These are phyloP conservation scores for Cervus canadensis DNA, from an alignment of 2,113 vertebrate genomes.

Conservation along the genomic window DNA sequence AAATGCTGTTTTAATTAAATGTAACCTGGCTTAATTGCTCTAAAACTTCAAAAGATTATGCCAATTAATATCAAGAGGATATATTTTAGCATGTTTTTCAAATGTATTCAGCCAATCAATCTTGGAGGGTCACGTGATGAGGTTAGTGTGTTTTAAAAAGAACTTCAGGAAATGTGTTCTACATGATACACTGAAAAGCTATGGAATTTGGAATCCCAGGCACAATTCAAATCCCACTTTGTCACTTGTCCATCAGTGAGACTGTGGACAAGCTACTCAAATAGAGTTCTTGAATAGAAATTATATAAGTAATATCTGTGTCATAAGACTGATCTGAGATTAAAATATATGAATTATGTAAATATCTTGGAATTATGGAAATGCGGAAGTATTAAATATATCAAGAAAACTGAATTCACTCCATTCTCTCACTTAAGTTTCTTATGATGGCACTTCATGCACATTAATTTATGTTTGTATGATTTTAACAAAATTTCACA, in stretches of 20 bases:
- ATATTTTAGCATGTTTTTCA: not conserved
- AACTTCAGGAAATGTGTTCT: not conserved
- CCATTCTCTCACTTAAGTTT: not conserved
- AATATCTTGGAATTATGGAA: not conserved
- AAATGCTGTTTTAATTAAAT: not conserved
- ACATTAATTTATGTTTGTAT: not conserved
- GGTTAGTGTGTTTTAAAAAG: not conserved
- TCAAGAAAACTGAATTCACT: not conserved
- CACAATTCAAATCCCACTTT: not conserved
- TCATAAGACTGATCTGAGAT: not conserved
- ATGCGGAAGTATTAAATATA: not conserved
- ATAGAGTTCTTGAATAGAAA: not conserved
- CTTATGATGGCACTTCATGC: not conserved
- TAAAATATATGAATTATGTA: not conserved
- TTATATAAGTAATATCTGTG: not conserved
- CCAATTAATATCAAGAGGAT: not conserved
- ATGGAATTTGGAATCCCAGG: not conserved
- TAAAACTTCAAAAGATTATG: not conserved
- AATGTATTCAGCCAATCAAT: not conserved
- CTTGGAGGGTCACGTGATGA: not conserved
- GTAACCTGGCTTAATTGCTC: not conserved
- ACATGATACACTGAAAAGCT: not conserved
- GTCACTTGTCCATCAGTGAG: not conserved
- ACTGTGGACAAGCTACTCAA: not conserved
- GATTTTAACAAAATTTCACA: not conserved